Conservation (phyloP, 1,140 invertebrate species). For the Eciton burchellii region DNA sequence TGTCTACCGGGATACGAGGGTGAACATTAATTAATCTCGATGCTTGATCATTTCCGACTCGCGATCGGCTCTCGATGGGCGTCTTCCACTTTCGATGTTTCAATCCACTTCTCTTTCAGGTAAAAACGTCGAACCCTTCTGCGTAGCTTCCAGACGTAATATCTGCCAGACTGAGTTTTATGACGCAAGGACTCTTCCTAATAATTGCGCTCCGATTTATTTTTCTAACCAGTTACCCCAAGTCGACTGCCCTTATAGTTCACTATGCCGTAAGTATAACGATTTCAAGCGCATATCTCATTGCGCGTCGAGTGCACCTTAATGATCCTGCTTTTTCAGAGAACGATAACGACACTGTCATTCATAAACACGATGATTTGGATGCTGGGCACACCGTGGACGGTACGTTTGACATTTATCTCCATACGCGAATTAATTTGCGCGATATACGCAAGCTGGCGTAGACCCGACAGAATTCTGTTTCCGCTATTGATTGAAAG, state of each 20-base stretch:
- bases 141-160: slow-evolving; percentile 27
- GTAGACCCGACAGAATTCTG: neutral
- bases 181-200: slow-evolving; percentile 18
- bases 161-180: slow-evolving; percentile 66
- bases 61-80: neutral
- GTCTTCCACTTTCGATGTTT: neutral
- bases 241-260: slow-evolving; percentile 58
- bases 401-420: slow-evolving; percentile 47
- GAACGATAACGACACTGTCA: slow-evolving; percentile 62
- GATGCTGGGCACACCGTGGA: neutral
- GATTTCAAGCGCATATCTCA: neutral
- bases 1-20: slow-evolving; percentile 73
- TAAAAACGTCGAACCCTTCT: slow-evolving; percentile 76
- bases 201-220: slow-evolving; percentile 74
- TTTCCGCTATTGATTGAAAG: neutral
- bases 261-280: slow-evolving; percentile 78
- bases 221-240: slow-evolving; percentile 58
- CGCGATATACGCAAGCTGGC: neutral
- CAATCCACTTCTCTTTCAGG: slow-evolving; percentile 57
- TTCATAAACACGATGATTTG: slow-evolving; percentile 27
- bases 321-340: slow-evolving; percentile 62
- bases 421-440: neutral
- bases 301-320: neutral
- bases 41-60: neutral
- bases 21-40: slow-evolving; percentile 31